Evolutionary conservation across 2,888 invertebrate genomes (phyloP), one percentile per base, ranked within the genome.

Genomic region (Drosophila anomalata): DNA sequence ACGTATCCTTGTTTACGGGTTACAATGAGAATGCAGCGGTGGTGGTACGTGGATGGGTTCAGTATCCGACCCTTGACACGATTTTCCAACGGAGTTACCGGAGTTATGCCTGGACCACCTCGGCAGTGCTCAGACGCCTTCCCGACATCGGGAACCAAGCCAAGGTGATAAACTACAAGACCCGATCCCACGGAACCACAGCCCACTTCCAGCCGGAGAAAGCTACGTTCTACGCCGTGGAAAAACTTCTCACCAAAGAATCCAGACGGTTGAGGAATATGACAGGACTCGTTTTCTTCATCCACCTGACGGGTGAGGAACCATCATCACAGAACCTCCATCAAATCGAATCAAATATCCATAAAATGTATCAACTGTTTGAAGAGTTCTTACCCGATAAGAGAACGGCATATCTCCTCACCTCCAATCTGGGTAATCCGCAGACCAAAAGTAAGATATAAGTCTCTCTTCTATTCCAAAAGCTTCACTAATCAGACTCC

Each of bases 371-470:
- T 66, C 79, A 93, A 58, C 75, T 94, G 0, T 94, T 98, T 63
- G 95, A 95, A 79, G 90, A 93, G 7, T 94, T 93, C 83, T 99
- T 96, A 92, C 89, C 95, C 88, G 97, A 97, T 92, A 92, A 93
- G 2, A 93, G 93, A 85, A 99, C 99, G 0, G 94, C 96, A 0
- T 99, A 95, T 91, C 90, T 99, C 47, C 95, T 99, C 90, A 97
- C 98, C 11, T 95, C 99, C 6, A 98, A 99, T 92, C 98, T 99
- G 93, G 99, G 98, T 62, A 99, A 99, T 98, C 98, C 98, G 17
- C 95, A 98, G 92, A 97, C 98, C 96, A 2, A 29, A 14, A 98
- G 98, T 91, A 47, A 71, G 56, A 8, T 29, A 9, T 2, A 29
- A 29, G 29, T 9, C 2, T 9, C 9, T 9, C 29, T 29, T 29